These are phyloP conservation scores for Eupelmus urozonus DNA, from an alignment of 2,888 invertebrate genomes.

Conservation along the genomic window DNA sequence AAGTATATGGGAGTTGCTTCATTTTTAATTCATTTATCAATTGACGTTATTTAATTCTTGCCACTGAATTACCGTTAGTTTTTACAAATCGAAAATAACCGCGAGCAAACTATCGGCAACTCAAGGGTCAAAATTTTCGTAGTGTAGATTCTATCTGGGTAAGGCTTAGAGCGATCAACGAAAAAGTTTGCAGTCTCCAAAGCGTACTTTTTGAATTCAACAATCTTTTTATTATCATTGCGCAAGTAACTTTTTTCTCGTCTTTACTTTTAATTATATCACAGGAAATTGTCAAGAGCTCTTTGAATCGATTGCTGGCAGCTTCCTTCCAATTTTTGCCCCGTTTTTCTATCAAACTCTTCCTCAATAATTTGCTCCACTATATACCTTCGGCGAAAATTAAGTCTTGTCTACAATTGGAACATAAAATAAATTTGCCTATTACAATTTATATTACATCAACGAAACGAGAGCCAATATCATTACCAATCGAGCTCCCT, in stretches of 20 bases:
- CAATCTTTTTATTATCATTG: neutral
- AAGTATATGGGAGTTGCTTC: conserved; percentile 38
- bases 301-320: conserved; percentile 55
- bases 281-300: conserved; percentile 66
- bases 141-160: conserved; percentile 42
- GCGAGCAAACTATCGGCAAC: conserved; percentile 12
- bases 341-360: conserved; percentile 34
- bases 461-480: conserved; percentile 71
- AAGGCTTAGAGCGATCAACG: conserved; percentile 24
- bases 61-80: conserved; percentile 13
- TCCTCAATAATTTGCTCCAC: conserved; percentile 19
- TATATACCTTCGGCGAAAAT: conserved; percentile 41
- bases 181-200: conserved; percentile 34
- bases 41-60: neutral
- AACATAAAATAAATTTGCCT: conserved; percentile 58
- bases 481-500: conserved; percentile 65
- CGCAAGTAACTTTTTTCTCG: conserved; percentile 1
- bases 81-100: conserved; percentile 20
- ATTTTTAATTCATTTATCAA: conserved; percentile 17
- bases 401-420: conserved; percentile 45
- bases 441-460: conserved; percentile 71
- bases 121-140: conserved; percentile 17
- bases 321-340: conserved; percentile 57
- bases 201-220: conserved; percentile 41
- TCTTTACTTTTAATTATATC: conserved; percentile 62